Evolutionary conservation across 2,797 vertebrate species (phyloP).

Genomic region (Leptodactylus fallax): DNA sequence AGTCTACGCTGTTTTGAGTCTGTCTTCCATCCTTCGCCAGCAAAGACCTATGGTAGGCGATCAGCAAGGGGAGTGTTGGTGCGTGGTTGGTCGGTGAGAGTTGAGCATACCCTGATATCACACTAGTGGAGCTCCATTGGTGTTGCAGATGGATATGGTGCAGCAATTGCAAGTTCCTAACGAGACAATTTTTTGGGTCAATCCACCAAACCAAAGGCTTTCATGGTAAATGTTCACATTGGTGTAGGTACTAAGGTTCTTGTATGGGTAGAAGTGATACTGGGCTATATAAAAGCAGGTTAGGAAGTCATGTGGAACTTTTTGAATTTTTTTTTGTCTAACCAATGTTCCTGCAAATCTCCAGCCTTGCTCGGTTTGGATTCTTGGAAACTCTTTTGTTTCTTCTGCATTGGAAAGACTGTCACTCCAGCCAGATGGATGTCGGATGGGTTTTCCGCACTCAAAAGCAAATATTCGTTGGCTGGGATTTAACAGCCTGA

Average conservation of each 20-base stretch:
- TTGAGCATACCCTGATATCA: too few species aligned
- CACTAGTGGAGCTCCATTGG: too few species aligned
- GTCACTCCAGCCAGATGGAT: neutral
- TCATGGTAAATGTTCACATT: neutral
- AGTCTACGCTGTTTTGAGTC: too few species aligned
- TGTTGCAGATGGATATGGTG: too few species aligned
- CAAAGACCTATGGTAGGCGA: too few species aligned
- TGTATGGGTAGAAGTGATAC: neutral
- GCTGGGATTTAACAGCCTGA: neutral
- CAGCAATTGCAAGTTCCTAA: neutral
- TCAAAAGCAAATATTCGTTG: neutral
- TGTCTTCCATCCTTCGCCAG: too few species aligned
- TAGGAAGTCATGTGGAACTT: neutral
- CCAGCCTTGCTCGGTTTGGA: neutral
- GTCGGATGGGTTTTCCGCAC: neutral
- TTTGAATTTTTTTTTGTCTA: neutral
- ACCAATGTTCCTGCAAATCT: neutral
- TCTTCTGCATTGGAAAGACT: neutral
- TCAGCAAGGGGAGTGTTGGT: too few species aligned
- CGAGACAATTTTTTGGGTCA: neutral
- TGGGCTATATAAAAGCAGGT: neutral
- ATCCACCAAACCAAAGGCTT: neutral
- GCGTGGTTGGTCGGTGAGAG: too few species aligned
- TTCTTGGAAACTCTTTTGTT: conserved; percentile 1
- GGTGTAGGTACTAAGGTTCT: neutral